These are phyloP conservation scores for Sipha maydis DNA, from an alignment of 2,888 invertebrate genomes.

Conservation along the genomic window DNA sequence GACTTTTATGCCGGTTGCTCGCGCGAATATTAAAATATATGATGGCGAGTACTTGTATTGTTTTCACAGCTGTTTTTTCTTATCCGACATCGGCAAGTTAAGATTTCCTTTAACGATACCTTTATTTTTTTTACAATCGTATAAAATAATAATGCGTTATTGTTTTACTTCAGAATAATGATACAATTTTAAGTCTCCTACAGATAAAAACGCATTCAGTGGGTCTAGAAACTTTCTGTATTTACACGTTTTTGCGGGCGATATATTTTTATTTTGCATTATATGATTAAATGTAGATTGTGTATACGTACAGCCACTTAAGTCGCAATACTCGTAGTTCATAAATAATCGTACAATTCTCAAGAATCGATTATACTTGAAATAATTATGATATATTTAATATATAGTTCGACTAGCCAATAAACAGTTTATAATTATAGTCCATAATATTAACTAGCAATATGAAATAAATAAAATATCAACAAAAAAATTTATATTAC, in stretches of 20 bases:
- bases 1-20: not conserved
- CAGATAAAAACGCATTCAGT: not conserved
- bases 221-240: not conserved
- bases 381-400: too few relatives aligned
- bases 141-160: not conserved
- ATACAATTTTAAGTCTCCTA: not conserved
- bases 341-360: too few relatives aligned
- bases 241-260: not conserved
- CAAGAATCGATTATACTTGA: too few relatives aligned
- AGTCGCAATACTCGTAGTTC: too few relatives aligned
- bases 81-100: not conserved
- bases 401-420: too few relatives aligned
- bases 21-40: not conserved
- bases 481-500: not conserved
- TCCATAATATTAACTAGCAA: not conserved
- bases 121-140: not conserved
- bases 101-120: not conserved
- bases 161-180: not conserved
- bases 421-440: too few relatives aligned
- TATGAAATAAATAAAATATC: not conserved
- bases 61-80: too few relatives aligned
- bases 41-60: not conserved
- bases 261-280: not conserved
- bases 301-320: too few relatives aligned
- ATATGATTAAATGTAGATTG: too few relatives aligned